Percentiles rank a stretch among this genome's conserved stretches.
Conservation (phyloP, 2,113 vertebrate genomes). For the Sinocyclocheilus rhinocerous region DNA sequence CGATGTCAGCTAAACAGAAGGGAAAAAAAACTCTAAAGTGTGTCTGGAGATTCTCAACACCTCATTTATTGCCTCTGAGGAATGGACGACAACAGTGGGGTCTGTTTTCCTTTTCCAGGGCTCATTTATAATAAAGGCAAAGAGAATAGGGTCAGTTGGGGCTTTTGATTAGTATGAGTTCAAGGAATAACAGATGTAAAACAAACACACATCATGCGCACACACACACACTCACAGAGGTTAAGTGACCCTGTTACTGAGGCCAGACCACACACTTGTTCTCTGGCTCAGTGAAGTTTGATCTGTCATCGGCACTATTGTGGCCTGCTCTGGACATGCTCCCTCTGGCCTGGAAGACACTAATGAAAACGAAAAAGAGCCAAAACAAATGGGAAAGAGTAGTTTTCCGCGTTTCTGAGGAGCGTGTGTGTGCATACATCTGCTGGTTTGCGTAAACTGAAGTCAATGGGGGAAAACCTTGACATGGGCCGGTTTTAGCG, state of each 20-base stretch:
- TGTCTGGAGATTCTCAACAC: constrained; percentile 39
- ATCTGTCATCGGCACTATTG: constrained; percentile 28
- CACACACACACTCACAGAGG: not conserved
- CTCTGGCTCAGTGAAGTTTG: constrained; percentile 18
- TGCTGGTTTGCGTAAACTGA: constrained; percentile 19
- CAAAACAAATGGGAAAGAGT: constrained; percentile 11
- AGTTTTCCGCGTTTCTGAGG: not conserved
- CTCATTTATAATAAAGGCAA: constrained; percentile 37
- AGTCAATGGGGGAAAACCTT: not conserved
- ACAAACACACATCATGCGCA: not conserved
- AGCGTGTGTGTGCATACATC: not conserved
- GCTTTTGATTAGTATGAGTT: not conserved
- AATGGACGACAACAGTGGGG: not conserved
- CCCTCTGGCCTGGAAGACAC: constrained; percentile 22
- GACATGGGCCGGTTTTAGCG: not conserved
- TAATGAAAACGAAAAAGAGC: not conserved
- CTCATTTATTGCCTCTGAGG: constrained; percentile 27
- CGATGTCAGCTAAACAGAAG: constrained; percentile 26
- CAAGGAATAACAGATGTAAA: constrained; percentile 28
- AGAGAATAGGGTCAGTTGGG: not conserved
- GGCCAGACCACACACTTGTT: constrained; percentile 35
- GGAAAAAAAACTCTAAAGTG: constrained; percentile 10
- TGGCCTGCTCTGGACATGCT: not conserved
- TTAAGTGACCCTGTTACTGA: constrained; percentile 17
- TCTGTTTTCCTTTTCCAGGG: constrained; percentile 21